Percentiles rank a stretch among this genome's conserved stretches.
These are phyloP conservation scores for Ectemnius lituratus DNA, from an alignment of 2,888 invertebrate species.

Conservation along the genomic window DNA sequence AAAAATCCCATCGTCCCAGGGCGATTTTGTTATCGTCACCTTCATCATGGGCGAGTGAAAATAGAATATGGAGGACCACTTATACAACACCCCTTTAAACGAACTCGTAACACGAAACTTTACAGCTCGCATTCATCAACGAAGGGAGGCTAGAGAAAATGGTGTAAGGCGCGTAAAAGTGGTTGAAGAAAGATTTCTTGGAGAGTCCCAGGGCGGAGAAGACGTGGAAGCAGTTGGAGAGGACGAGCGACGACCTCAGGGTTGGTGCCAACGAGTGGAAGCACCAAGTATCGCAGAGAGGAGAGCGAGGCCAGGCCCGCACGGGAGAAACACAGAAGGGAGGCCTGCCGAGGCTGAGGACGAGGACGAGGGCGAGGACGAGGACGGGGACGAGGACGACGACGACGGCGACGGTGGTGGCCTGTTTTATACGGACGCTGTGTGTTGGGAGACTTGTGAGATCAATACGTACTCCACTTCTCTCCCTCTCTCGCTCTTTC, in stretches of 20 bases:
- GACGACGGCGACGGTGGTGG: slow-evolving; percentile 52
- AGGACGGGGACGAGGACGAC: slow-evolving; percentile 29
- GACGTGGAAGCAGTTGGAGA: not conserved
- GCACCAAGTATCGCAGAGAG: not conserved
- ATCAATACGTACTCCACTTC: slow-evolving; percentile 68
- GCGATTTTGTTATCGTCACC: no score
- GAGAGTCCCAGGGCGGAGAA: not conserved
- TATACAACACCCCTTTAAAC: no score
- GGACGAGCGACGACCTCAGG: not conserved
- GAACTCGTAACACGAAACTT: no score
- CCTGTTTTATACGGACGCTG: slow-evolving; percentile 64
- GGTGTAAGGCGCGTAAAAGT: not conserved
- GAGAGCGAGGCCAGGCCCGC: not conserved
- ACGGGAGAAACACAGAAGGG: slow-evolving; percentile 6
- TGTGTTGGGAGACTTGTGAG: slow-evolving; percentile 62
- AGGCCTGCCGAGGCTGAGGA: slow-evolving; percentile 11
- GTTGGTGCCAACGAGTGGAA: not conserved
- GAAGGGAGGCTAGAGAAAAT: no score
- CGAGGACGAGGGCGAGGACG: slow-evolving; percentile 1
- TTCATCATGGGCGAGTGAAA: no score
- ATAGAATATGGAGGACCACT: no score
- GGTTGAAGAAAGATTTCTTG: not conserved
- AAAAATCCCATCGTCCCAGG: no score
- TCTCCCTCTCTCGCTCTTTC: slow-evolving; percentile 31
- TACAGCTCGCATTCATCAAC: no score